Evolutionary conservation across 1,140 invertebrate species (phyloP).

Genomic region (Bathynomus jamesi): DNA sequence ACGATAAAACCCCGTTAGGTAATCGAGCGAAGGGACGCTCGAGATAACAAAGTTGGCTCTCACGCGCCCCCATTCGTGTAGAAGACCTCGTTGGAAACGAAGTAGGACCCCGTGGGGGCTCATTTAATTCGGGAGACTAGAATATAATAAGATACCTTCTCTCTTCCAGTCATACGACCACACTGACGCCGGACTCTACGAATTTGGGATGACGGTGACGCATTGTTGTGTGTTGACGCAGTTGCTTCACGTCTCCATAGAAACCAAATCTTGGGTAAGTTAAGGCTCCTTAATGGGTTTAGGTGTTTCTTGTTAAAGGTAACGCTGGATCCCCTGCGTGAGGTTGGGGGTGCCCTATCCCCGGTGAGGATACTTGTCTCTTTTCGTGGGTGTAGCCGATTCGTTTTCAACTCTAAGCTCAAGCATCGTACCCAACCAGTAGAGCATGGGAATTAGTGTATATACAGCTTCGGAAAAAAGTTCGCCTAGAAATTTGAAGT

Average conservation of each 20-base stretch:
- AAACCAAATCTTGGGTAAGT: conserved; percentile 86
- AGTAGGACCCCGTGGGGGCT: neutral
- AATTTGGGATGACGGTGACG: conserved; percentile 77
- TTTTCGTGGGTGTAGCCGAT: too few species aligned
- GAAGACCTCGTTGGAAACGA: neutral
- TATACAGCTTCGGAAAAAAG: too few species aligned
- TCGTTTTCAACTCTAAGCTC: too few species aligned
- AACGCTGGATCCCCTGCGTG: too few species aligned
- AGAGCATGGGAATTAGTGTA: too few species aligned
- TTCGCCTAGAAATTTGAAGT: too few species aligned
- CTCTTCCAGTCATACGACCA: conserved; percentile 61
- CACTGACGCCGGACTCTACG: conserved; percentile 72
- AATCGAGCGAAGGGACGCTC: neutral
- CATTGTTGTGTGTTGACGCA: conserved; percentile 77
- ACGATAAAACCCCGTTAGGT: neutral
- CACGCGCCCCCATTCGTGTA: neutral
- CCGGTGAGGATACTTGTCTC: too few species aligned
- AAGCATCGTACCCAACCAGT: too few species aligned
- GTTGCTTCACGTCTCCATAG: conserved; percentile 72
- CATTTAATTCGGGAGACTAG: neutral
- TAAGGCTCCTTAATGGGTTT: too few species aligned
- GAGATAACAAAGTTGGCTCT: neutral
- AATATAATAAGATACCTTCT: neutral
- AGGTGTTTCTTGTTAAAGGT: too few species aligned
- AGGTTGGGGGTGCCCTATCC: too few species aligned